Base-by-base conservation (phyloP, 2,888 invertebrate species). In the Thecophora atra region DNA sequence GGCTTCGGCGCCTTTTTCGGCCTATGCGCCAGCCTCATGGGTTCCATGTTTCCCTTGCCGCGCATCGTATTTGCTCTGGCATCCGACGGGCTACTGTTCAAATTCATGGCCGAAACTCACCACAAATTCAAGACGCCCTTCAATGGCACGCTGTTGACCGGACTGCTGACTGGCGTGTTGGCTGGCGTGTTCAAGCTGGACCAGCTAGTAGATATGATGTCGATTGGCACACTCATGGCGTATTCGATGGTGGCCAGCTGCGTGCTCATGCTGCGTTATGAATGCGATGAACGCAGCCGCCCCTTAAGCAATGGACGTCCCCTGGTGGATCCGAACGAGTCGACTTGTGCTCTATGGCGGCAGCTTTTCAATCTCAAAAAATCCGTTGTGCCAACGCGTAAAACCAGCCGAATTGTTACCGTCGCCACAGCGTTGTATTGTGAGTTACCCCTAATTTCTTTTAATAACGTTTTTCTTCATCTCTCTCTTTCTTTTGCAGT, bases 21-120 rank as follows among this genome's bases (percentile, higher is more conserved):
- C 6, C 88, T 97, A 24, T 93, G 93, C 79, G 92, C 96, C 21
- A 96, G 94, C 82, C 87, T 95, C 68, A 89, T 95, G 79, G 96
- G 96, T 3, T 92, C 94, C 0, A 93, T 96, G 89, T 96, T 93
- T 82, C 94, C 95, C 0, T 86, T 96, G 58, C 95, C 96, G 0
- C 90, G 96, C 75, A 92, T 95, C 67, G 91, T 96, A 65, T 96
- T 96, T 86, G 93, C 96, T 30, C 96, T 97, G 95, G 91, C 96
- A 0, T 89, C 91, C 13, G 96, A 97, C 84, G 95, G 95, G 0
- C 87, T 97, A 28, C 89, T 97, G 78, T 97, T 94, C 87, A 88
- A 89, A 75, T 92, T 90, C 85, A 87, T 95, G 85, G 93, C 94
- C 1, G 88, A 88, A 73, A 92, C 96, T 8, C 91, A 90, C 86